Percentiles rank a stretch among this genome's conserved stretches.
These are phyloP conservation scores for Colletes collaris DNA, from an alignment of 2,888 invertebrate species.

Conservation along the genomic window DNA sequence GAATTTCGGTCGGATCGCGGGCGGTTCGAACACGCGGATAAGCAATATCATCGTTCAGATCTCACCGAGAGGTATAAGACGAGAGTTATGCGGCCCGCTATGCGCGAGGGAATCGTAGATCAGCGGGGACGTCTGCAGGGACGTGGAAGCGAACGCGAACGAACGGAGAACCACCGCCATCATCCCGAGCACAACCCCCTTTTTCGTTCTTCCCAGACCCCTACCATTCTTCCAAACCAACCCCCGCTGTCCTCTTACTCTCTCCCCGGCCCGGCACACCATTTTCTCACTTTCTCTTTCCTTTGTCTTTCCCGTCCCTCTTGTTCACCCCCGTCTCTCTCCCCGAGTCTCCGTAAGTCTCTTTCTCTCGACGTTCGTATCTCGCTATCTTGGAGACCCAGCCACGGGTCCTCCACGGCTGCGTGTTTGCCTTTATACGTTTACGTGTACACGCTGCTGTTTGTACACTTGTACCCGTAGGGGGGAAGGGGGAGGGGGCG, in stretches of 20 bases:
- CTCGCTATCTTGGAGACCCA: slow-evolving; percentile 77
- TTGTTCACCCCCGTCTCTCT: neutral
- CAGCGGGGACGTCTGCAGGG: slow-evolving; percentile 82
- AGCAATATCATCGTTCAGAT: slow-evolving; percentile 73
- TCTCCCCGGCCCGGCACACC: slow-evolving; percentile 10
- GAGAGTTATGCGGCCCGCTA: slow-evolving; percentile 81
- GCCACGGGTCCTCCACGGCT: slow-evolving; percentile 64
- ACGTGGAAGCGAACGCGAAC: slow-evolving; percentile 75
- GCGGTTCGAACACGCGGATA: slow-evolving; percentile 67
- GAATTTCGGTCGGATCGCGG: slow-evolving; percentile 49
- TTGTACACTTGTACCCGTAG: slow-evolving; percentile 18
- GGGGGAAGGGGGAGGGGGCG: neutral
- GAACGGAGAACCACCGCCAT: slow-evolving; percentile 67
- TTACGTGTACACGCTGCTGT: neutral
- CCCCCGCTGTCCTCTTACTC: slow-evolving; percentile 44
- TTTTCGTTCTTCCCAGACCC: slow-evolving; percentile 63
- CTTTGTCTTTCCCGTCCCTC: slow-evolving; percentile 4
- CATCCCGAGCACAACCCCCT: slow-evolving; percentile 65
- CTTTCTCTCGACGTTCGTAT: slow-evolving; percentile 73
- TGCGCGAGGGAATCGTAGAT: slow-evolving; percentile 82
- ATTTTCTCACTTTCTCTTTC: slow-evolving; percentile 62
- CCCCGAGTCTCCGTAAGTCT: slow-evolving; percentile 18
- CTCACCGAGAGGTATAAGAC: slow-evolving; percentile 73
- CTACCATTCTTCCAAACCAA: slow-evolving; percentile 63
- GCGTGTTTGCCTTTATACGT: slow-evolving; percentile 43